These are phyloP conservation scores for Camponotus floridanus DNA, from an alignment of 1,140 invertebrate species.

Conservation along the genomic window DNA sequence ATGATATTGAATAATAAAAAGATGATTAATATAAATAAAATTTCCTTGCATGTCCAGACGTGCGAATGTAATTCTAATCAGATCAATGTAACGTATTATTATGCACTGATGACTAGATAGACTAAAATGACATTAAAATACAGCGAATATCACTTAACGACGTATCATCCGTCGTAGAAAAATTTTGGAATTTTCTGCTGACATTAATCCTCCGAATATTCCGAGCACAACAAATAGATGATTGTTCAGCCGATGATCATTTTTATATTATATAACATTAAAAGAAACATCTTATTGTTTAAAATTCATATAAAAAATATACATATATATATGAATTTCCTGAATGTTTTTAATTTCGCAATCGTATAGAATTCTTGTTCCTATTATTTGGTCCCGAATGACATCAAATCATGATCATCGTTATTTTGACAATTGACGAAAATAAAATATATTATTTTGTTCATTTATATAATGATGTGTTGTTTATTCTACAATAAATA, in stretches of 20 bases:
- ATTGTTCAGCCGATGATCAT: slow-evolving; percentile 39
- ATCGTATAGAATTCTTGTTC: not conserved
- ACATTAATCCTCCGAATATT: slow-evolving; percentile 61
- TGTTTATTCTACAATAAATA: not conserved
- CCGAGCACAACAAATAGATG: slow-evolving; percentile 59
- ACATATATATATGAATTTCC: not conserved
- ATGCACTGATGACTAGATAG: slow-evolving; percentile 7
- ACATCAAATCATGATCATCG: not conserved
- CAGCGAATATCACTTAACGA: slow-evolving; percentile 20
- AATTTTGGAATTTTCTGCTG: slow-evolving; percentile 58
- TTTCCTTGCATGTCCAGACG: not conserved
- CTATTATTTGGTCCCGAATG: not conserved
- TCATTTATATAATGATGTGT: not conserved
- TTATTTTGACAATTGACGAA: not conserved
- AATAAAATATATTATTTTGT: slow-evolving; percentile 4
- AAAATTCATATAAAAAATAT: too few species aligned
- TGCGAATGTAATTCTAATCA: slow-evolving; percentile 25
- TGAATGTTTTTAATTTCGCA: not conserved
- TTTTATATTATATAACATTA: slow-evolving; percentile 39
- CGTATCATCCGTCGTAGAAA: slow-evolving; percentile 45
- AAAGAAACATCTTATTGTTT: not conserved
- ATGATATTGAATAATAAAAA: not conserved
- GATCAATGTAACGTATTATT: not conserved
- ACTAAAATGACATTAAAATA: slow-evolving; percentile 58
- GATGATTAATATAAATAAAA: not conserved